Percentiles rank a stretch among this genome's conserved stretches.
Evolutionary conservation across 1,140 invertebrate genomes (phyloP).

Genomic region (Cydia splendana): DNA sequence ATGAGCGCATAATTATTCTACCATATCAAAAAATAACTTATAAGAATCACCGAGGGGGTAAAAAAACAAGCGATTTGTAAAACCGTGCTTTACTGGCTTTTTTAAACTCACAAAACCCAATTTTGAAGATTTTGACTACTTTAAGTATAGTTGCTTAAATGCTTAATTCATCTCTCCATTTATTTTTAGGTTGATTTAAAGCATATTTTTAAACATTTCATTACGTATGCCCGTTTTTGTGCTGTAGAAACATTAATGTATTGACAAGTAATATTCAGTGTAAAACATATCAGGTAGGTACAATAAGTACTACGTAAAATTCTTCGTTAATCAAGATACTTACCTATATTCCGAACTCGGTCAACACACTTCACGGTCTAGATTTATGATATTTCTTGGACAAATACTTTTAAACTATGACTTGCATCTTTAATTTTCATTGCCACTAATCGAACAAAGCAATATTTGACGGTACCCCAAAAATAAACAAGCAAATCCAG

Average conservation of each 20-base stretch:
- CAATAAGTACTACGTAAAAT: not conserved
- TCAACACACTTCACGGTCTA: not conserved
- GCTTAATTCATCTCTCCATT: too few species aligned
- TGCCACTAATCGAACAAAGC: conserved; percentile 16
- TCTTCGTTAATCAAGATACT: not conserved
- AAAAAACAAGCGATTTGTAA: too few species aligned
- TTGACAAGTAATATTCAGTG: too few species aligned
- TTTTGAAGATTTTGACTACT: too few species aligned
- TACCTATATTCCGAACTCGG: not conserved
- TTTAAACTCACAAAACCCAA: too few species aligned
- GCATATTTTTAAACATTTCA: too few species aligned
- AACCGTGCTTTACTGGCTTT: too few species aligned
- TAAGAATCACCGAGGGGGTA: not conserved
- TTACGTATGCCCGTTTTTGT: too few species aligned
- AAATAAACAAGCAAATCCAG: conserved; percentile 31
- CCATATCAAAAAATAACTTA: not conserved
- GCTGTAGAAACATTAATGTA: too few species aligned
- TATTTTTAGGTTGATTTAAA: too few species aligned
- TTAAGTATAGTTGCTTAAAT: too few species aligned
- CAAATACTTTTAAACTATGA: not conserved
- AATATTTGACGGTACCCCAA: conserved; percentile 24
- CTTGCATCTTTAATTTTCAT: conserved; percentile 1
- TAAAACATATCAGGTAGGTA: too few species aligned
- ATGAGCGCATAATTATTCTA: conserved; percentile 35
- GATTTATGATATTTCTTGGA: not conserved